Conservation (phyloP, 1,140 invertebrate species). For the Drosophila nannoptera region DNA sequence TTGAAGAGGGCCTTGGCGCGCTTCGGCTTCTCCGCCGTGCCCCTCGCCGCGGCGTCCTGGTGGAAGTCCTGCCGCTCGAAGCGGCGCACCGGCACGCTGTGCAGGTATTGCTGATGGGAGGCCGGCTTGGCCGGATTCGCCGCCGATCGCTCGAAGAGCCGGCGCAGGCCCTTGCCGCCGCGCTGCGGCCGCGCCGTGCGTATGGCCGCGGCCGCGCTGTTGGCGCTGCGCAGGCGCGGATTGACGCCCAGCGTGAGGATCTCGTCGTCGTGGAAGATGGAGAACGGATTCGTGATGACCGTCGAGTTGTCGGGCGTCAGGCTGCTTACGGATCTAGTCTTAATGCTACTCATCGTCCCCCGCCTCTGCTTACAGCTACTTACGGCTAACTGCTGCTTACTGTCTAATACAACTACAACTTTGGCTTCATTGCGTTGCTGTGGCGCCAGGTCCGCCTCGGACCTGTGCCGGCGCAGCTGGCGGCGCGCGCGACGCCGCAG, state of each 20-base stretch:
- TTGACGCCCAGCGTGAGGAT: slow-evolving; percentile 66
- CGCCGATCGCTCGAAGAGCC: slow-evolving; percentile 57
- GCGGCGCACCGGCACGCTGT: slow-evolving; percentile 62
- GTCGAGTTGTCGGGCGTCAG: slow-evolving; percentile 66
- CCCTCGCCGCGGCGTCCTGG: slow-evolving; percentile 10
- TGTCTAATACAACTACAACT: slow-evolving; percentile 78
- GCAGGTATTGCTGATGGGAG: slow-evolving; percentile 59
- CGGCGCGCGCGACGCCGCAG: slow-evolving; percentile 9
- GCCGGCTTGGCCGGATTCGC: slow-evolving; percentile 12
- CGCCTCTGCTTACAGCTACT: slow-evolving; percentile 46
- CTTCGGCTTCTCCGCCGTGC: slow-evolving; percentile 37
- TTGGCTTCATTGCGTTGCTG: slow-evolving; percentile 71
- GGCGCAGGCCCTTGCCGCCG: slow-evolving; percentile 44
- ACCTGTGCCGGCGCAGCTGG: slow-evolving; percentile 34
- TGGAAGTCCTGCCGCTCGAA: slow-evolving; percentile 74
- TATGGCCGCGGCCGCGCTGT: slow-evolving; percentile 32
- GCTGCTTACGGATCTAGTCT: slow-evolving; percentile 72
- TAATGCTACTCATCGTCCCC: slow-evolving; percentile 49
- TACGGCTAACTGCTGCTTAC: slow-evolving; percentile 71
- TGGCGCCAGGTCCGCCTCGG: slow-evolving; percentile 58
- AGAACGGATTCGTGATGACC: slow-evolving; percentile 77
- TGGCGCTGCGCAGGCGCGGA: slow-evolving; percentile 53
- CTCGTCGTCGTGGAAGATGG: slow-evolving; percentile 76
- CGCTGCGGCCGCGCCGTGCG: slow-evolving; percentile 29
- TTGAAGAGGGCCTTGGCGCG: slow-evolving; percentile 58